Conservation (phyloP, 2,113 vertebrate genomes). For the Heloderma charlesbogerti region DNA sequence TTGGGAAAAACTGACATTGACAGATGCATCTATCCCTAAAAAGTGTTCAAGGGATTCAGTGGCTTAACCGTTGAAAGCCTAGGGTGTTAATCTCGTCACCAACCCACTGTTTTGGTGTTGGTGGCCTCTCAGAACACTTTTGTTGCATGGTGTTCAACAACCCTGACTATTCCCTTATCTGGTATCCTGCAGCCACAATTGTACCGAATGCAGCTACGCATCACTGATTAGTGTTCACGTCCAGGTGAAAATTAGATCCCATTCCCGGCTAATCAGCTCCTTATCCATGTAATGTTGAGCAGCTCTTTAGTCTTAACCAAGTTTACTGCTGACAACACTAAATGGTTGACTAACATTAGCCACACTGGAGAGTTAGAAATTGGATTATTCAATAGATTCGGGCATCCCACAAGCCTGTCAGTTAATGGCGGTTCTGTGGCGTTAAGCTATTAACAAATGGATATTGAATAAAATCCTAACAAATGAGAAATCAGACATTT, state of each 20-base stretch:
- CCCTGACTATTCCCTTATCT: not conserved
- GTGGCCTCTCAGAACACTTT: not conserved
- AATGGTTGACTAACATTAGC: conserved; percentile 23
- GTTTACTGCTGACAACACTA: conserved; percentile 20
- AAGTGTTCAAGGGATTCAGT: not conserved
- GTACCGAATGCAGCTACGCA: not conserved
- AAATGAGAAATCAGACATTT: not conserved
- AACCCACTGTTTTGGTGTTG: not conserved
- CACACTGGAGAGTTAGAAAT: conserved; percentile 1
- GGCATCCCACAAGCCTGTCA: not conserved
- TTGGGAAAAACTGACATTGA: too few relatives aligned
- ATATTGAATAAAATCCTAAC: conserved; percentile 24
- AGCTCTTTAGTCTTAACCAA: not conserved
- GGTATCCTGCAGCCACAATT: not conserved
- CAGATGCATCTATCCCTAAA: not conserved
- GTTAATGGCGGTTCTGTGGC: conserved; percentile 23
- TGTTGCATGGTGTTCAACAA: not conserved
- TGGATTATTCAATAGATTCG: conserved; percentile 17
- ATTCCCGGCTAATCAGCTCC: not conserved
- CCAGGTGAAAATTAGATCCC: not conserved
- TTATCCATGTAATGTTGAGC: not conserved
- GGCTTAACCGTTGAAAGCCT: not conserved
- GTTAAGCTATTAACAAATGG: conserved; percentile 25
- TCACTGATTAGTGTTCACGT: not conserved
- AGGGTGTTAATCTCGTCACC: not conserved